Evolutionary conservation across 2,113 vertebrate species (phyloP).

Genomic region (Ptilorrhoa leucosticta): DNA sequence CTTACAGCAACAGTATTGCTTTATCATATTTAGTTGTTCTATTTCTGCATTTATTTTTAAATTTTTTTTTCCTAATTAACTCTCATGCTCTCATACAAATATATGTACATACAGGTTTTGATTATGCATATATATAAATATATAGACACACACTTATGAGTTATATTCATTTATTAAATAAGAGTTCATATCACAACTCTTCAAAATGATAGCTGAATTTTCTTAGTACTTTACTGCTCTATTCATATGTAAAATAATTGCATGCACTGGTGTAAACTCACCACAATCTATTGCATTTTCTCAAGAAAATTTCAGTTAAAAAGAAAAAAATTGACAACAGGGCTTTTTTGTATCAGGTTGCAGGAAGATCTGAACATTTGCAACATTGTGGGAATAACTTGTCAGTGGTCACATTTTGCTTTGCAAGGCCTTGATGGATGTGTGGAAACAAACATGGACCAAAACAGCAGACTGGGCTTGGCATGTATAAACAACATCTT

Average conservation of each 20-base stretch:
- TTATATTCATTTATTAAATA: neutral
- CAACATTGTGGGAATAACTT: neutral
- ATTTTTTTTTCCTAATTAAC: neutral
- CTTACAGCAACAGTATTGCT: neutral
- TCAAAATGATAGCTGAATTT: neutral
- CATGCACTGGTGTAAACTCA: neutral
- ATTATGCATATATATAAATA: neutral
- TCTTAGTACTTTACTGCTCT: neutral
- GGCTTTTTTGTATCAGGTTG: neutral
- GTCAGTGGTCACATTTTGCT: neutral
- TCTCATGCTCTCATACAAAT: fast-evolving
- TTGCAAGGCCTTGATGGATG: neutral
- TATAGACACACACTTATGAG: neutral
- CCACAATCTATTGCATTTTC: neutral
- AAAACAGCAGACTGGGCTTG: neutral
- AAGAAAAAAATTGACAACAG: neutral
- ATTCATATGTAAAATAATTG: neutral
- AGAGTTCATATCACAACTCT: neutral
- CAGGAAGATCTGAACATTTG: neutral
- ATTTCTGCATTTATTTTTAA: neutral
- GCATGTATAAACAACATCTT: neutral
- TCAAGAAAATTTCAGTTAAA: neutral
- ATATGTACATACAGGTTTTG: neutral
- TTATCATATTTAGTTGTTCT: neutral
- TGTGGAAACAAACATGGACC: neutral